Percentiles rank a stretch among this genome's conserved stretches.
Conservation (phyloP, 2,113 vertebrate genomes). For the Copsychus sechellarum region DNA sequence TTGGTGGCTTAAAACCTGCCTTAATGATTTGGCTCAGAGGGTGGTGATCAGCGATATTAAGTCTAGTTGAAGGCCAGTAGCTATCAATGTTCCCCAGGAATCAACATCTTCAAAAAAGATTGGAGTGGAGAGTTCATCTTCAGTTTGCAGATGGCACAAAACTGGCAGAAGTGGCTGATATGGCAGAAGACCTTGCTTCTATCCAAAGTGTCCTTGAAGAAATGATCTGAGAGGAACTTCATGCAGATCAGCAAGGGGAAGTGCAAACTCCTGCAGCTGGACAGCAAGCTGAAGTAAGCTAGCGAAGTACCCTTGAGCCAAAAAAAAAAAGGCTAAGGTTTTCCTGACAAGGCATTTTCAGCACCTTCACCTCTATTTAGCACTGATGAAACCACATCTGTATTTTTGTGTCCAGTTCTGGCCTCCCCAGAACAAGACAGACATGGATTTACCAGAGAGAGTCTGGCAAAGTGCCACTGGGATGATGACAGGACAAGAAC, state of each 20-base stretch:
- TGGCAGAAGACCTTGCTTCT: neutral
- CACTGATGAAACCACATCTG: neutral
- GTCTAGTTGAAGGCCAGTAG: neutral
- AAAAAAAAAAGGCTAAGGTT: neutral
- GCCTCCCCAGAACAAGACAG: neutral
- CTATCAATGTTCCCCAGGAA: fast-evolving
- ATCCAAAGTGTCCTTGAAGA: neutral
- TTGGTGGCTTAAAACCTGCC: neutral
- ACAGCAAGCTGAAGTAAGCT: neutral
- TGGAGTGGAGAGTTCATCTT: neutral
- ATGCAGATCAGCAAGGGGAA: neutral
- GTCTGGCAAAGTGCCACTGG: neutral
- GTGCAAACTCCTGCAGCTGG: neutral
- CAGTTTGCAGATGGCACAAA: neutral
- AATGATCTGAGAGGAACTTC: fast-evolving
- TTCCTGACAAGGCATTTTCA: neutral
- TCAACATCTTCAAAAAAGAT: neutral
- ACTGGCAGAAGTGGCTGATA: neutral
- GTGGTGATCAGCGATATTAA: neutral
- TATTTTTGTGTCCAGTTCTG: neutral
- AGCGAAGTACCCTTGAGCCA: neutral
- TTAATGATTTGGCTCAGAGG: neutral
- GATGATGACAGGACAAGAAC: neutral
- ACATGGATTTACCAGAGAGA: neutral
- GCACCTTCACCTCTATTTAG: neutral